Evolutionary conservation across 2,797 vertebrate genomes (phyloP).

Genomic region (Loris lydekkerianus): DNA sequence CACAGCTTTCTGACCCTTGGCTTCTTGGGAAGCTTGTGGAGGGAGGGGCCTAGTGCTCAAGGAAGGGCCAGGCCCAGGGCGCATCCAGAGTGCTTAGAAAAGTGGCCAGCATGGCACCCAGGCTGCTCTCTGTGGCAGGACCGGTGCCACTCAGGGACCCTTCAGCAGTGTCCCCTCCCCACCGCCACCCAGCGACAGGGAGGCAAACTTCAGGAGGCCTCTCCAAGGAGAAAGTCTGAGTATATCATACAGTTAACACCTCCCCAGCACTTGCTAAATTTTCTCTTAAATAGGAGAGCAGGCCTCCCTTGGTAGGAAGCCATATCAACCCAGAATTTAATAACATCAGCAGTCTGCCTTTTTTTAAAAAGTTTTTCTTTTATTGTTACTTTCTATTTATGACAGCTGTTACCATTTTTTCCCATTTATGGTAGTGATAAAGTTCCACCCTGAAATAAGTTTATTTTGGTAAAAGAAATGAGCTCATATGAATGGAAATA

Average conservation of each 20-base stretch:
- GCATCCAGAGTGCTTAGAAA: not conserved
- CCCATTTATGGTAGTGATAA: conserved; percentile 50
- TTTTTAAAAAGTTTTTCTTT: not conserved
- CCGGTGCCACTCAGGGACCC: not conserved
- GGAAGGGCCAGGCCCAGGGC: not conserved
- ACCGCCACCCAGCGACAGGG: fast-evolving
- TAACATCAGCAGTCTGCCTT: not conserved
- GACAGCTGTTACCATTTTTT: not conserved
- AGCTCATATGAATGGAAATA: conserved; percentile 28
- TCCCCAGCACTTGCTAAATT: not conserved
- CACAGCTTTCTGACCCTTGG: conserved; percentile 52
- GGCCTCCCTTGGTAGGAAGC: not conserved
- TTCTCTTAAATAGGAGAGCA: not conserved
- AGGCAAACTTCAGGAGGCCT: not conserved
- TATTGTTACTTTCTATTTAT: conserved; percentile 50
- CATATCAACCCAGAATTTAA: not conserved
- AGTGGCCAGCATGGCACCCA: not conserved
- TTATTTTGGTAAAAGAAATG: conserved; percentile 18
- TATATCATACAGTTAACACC: not conserved
- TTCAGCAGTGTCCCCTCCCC: not conserved
- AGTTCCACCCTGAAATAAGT: conserved; percentile 20
- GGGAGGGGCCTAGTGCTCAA: not conserved
- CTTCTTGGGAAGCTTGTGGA: not conserved
- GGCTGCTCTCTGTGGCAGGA: not conserved
- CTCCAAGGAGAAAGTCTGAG: not conserved